Conservation (phyloP, 2,888 invertebrate species). For the Thymelicus lineola region DNA sequence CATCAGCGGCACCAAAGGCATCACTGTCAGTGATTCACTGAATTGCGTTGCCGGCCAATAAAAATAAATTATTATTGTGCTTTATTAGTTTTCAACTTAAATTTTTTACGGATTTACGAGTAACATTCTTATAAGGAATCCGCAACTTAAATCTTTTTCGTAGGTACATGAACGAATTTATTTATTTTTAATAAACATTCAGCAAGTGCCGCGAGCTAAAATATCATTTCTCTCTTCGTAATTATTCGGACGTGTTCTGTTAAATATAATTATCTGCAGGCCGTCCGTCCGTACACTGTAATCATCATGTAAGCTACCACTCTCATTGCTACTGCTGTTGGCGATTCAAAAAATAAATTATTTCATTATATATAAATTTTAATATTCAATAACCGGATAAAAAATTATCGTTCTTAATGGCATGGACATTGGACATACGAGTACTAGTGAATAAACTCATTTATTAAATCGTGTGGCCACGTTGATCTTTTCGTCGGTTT, state of each 20-base stretch:
- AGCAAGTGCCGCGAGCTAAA: conserved; percentile 48
- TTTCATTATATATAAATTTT: conserved; percentile 30
- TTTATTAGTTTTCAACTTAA: too few relatives aligned
- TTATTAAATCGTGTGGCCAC: conserved; percentile 30
- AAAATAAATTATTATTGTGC: too few relatives aligned
- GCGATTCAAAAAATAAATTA: conserved; percentile 33
- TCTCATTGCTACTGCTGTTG: conserved; percentile 47
- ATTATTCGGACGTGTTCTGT: conserved; percentile 46
- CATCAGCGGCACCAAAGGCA: too few relatives aligned
- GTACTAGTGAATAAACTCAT: conserved; percentile 31
- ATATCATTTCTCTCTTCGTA: conserved; percentile 54
- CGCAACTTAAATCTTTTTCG: background rate
- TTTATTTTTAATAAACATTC: conserved; percentile 8
- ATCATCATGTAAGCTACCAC: conserved; percentile 53
- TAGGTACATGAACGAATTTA: background rate
- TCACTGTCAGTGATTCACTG: too few relatives aligned
- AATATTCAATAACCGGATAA: conserved; percentile 38
- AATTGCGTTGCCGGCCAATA: too few relatives aligned
- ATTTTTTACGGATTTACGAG: too few relatives aligned
- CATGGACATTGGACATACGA: conserved; percentile 22
- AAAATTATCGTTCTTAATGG: conserved; percentile 29
- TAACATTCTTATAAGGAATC: too few relatives aligned
- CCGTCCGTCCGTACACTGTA: conserved; percentile 51
- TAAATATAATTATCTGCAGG: conserved; percentile 55
- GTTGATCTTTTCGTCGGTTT: conserved; percentile 16